Base-by-base conservation (phyloP, 2,888 invertebrate genomes). In the Galerucella pusilla region DNA sequence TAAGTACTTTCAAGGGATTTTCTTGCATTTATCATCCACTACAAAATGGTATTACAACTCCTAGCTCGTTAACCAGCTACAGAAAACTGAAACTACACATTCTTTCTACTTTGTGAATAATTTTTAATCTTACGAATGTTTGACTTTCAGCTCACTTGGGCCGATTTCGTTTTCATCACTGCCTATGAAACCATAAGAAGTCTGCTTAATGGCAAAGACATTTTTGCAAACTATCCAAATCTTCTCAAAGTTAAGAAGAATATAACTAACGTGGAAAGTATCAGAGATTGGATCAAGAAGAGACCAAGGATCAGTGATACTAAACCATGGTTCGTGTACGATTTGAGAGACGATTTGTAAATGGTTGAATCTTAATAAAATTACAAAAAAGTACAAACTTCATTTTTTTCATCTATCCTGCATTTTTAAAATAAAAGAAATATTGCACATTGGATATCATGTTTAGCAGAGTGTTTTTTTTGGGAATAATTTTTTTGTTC, bases 221-320 rank as follows among this genome's bases (percentile, higher is more conserved):
- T 76, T 16, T 67, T 90, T 75, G 91, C 90, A 75, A 90, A 90
- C 14, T 91, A 91, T 84, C 89, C 91, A 7, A 90, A 90, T 76
- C 83, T 93, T 65, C 89, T 90, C 80, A 88, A 88, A 59, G 88
- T 92, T 45, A 88, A 88, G 20, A 89, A 90, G 3, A 90, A 90
- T 77, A 90, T 93, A 16, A 85, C 90, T 7, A 87, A 86, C 6
- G 79, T 91, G 70, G 92, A 92, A 1, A 86, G 88, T 20, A 91
- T 93, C 81, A 92, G 92, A 84, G 88, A 88, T 28, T 93, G 92
- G 92, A 87, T 93, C 65, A 91, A 89, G 72, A 91, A 90, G 79
- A 90, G 93, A 77, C 93, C 93, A 16, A 57, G 57, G 20, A 57
- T 57, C 5, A 52, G 52, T 52, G 52, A 14, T 9, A 57, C 57